A percentile compares a stretch with the other conserved stretches of the same genome.
These are phyloP conservation scores for Urocynchramus pylzowi DNA, from an alignment of 2,113 vertebrate species.

Conservation along the genomic window DNA sequence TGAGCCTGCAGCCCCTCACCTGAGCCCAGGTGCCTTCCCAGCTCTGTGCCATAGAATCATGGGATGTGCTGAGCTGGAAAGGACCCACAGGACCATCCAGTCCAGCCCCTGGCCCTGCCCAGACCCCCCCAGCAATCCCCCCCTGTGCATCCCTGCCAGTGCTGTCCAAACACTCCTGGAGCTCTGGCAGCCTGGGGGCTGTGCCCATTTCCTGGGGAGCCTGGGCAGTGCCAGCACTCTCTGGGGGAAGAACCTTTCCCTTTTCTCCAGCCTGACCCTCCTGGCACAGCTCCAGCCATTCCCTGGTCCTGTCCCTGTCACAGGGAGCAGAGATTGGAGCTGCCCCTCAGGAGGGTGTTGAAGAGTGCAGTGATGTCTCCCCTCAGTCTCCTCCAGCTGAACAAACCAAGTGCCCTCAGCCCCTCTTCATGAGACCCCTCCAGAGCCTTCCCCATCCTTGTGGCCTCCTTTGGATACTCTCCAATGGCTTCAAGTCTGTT, in stretches of 20 bases:
- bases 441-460: not conserved
- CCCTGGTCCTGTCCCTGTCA: not conserved
- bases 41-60: not conserved
- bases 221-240: not conserved
- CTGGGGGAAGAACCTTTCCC: not conserved
- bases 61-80: not conserved
- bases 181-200: not conserved
- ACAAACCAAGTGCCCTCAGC: not conserved
- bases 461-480: not conserved
- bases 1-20: not conserved
- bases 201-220: not conserved
- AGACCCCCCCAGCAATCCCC: not conserved
- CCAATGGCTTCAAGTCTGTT: not conserved
- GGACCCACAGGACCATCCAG: not conserved
- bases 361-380: not conserved
- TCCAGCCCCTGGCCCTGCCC: fast-evolving
- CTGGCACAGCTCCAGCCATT: not conserved
- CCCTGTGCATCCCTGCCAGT: not conserved
- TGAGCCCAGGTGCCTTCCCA: not conserved
- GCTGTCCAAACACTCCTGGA: fast-evolving
- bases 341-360: fast-evolving
- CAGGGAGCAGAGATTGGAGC: not conserved
- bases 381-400: not conserved
- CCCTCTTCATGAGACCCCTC: not conserved
- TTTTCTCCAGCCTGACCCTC: fast-evolving